Evolutionary conservation across 2,797 vertebrate species (phyloP).

Genomic region (Borostomias antarcticus): DNA sequence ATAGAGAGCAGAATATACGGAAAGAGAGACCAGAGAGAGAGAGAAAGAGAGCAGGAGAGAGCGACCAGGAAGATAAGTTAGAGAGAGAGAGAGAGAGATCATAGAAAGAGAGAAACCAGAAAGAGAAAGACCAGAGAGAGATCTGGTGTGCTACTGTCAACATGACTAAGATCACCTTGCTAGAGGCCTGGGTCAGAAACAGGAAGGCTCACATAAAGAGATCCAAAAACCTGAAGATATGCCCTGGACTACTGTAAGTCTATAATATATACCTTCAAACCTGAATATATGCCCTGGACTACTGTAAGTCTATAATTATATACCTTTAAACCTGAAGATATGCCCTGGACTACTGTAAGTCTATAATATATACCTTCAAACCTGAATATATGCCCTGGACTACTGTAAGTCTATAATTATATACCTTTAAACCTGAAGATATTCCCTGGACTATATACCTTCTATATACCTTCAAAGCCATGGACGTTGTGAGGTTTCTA

Average conservation of each 20-base stretch:
- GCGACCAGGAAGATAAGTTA: not conserved
- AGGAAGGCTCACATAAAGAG: constrained; percentile 2
- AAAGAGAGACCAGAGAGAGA: not conserved
- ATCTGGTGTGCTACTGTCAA: not conserved
- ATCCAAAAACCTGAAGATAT: constrained; percentile 42
- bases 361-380: no score
- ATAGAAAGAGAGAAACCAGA: not conserved
- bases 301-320: no score
- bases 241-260: constrained; percentile 43
- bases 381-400: no score
- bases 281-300: no score
- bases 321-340: constrained; percentile 44
- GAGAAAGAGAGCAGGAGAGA: not conserved
- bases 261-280: no score
- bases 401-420: no score
- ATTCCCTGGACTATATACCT: no score
- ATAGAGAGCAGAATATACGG: not conserved
- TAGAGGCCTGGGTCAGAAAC: constrained; percentile 32
- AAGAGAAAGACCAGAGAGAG: not conserved
- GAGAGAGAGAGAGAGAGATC: not conserved
- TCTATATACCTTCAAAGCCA: no score
- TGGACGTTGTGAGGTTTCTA: no score
- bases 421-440: no score
- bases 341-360: constrained; percentile 44
- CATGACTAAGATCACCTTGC: constrained; percentile 31